phyloP scores from a whole-genome alignment of 2,888 invertebrate genomes.

The Belgica antarctica region DNA sequence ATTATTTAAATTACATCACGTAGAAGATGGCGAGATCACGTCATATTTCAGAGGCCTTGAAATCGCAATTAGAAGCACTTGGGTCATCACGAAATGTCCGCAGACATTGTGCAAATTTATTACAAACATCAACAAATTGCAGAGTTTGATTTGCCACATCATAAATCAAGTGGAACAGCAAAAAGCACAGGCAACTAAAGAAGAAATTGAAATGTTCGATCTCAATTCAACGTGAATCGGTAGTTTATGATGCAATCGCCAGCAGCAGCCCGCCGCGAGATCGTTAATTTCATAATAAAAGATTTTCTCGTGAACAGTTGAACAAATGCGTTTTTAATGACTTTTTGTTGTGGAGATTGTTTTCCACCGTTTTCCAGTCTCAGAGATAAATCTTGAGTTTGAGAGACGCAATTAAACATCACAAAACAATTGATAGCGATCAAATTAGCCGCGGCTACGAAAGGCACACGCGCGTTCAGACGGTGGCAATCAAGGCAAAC shows the following conservation, averaged over 20 bases:
- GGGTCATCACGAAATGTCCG: not conserved
- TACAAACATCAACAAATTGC: not conserved
- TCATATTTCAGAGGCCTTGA: not conserved
- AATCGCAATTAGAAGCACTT: constrained; percentile 3
- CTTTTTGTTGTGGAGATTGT: not conserved
- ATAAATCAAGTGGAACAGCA: constrained; percentile 26
- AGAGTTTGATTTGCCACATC: not conserved
- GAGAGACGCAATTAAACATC: no score
- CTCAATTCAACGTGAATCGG: not conserved
- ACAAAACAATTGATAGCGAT: not conserved
- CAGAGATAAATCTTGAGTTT: no score
- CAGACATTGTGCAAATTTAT: not conserved
- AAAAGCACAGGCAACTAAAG: not conserved
- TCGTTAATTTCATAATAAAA: not conserved
- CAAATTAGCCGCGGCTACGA: not conserved
- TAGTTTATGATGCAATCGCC: constrained; percentile 4
- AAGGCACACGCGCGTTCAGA: not conserved
- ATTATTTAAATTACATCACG: constrained; percentile 12
- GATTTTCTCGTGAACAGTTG: not conserved
- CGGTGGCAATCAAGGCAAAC: constrained; percentile 11
- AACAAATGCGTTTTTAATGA: constrained; percentile 16
- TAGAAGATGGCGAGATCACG: not conserved
- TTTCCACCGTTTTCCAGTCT: not conserved
- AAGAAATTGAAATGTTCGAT: not conserved
- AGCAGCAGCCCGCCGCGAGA: not conserved